Base-by-base conservation (phyloP, 2,888 invertebrate species). In the Hemaris fuciformis region DNA sequence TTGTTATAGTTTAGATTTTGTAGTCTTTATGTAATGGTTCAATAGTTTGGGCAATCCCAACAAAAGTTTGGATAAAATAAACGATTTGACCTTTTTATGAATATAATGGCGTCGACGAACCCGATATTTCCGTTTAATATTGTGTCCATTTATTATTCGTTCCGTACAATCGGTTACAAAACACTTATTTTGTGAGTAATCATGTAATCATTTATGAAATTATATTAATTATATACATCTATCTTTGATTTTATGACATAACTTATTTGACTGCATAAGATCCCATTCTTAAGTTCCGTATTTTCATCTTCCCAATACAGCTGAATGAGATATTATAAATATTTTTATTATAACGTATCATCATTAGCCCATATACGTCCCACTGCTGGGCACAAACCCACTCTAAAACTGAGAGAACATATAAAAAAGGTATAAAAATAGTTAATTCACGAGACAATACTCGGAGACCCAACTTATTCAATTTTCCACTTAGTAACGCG, bases 91-190 rank as follows among this genome's bases (percentile, higher is more conserved):
- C 87, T 86, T 84, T 83, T 77, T 85, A 83, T 84, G 80, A 86
- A 84, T 84, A 86, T 84, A 87, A 85, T 83, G 81, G 81, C 77
- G 76, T 71, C 80, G 80, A 81, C 80, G 81, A 83, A 88, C 83
- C 75, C 80, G 83, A 87, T 87, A 85, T 85, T 87, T 89, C 89
- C 88, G 89, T 84, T 88, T 79, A 78, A 85, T 85, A 81, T 83
- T 80, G 80, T 78, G 64, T 73, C 76, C 81, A 79, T 81, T 81
- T 82, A 82, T 80, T 81, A 82, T 82, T 79, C 79, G 69, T 71
- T 73, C 64, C 66, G 81, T 83, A 81, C 80, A 80, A 69, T 80
- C 77, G 72, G 68, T 72, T 67, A 79, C 79, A 82, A 72, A 75
- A 76, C 71, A 68, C 66, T 71, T 74, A 71, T 64, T 63, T 64